Evolutionary conservation across 2,888 invertebrate species (phyloP).

Genomic region (Orchesellides sinensis): DNA sequence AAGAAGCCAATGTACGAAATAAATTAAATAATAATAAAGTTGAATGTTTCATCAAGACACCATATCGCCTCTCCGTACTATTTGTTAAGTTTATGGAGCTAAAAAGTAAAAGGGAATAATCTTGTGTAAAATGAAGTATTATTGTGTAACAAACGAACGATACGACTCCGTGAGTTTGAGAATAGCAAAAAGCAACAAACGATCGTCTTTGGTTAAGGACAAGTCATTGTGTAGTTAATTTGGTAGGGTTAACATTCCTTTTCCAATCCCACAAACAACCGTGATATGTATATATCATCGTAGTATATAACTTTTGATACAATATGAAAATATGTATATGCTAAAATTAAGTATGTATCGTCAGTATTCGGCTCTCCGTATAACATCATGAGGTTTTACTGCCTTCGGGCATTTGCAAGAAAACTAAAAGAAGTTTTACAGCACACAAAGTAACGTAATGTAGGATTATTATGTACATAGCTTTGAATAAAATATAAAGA

Average conservation of each 20-base stretch:
- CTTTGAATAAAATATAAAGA: not conserved
- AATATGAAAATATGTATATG: not conserved
- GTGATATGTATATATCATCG: not conserved
- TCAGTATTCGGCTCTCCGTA: not conserved
- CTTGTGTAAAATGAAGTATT: not conserved
- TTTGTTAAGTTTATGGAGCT: no score
- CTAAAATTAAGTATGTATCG: not conserved
- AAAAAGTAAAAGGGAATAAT: no score
- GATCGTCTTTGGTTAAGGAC: slow-evolving; percentile 25
- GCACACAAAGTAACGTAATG: not conserved
- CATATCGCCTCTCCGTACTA: not conserved
- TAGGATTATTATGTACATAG: not conserved
- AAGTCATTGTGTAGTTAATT: slow-evolving; percentile 20
- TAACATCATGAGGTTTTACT: not conserved
- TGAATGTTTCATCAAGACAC: not conserved
- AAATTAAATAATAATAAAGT: not conserved
- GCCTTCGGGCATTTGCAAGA: slow-evolving; percentile 15
- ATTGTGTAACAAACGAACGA: not conserved
- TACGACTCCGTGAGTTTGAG: not conserved
- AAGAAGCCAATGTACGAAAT: not conserved
- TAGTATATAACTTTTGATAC: not conserved
- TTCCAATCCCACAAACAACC: slow-evolving; percentile 3
- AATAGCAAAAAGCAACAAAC: not conserved
- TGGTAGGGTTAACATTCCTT: slow-evolving; percentile 16
- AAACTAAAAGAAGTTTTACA: slow-evolving; percentile 6